These are phyloP conservation scores for Neogale vison DNA, from an alignment of 2,113 vertebrate genomes.

Conservation along the genomic window DNA sequence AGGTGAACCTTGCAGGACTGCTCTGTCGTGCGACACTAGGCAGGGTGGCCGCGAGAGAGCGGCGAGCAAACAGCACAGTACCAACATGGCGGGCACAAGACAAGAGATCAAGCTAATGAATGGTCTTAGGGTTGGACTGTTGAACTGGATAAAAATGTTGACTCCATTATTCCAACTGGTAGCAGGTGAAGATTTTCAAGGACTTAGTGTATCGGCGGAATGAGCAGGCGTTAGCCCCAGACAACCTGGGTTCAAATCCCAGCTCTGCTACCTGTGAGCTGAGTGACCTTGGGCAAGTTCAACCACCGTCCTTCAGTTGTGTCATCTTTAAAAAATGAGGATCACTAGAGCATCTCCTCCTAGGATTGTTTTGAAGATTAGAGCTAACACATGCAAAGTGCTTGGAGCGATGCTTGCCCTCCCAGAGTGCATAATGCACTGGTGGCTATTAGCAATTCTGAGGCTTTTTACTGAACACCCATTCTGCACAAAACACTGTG, in stretches of 20 bases:
- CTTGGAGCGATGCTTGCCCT: neutral
- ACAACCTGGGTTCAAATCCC: neutral
- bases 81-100: neutral
- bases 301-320: neutral
- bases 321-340: neutral
- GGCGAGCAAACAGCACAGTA: rapidly evolving
- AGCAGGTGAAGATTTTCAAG: neutral
- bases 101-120: neutral
- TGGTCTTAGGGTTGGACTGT: neutral
- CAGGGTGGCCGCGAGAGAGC: no score
- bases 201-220: neutral
- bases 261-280: neutral
- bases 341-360: neutral
- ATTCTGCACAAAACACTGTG: neutral
- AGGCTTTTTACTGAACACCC: neutral
- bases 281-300: neutral
- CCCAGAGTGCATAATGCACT: rapidly evolving
- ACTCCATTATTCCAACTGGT: neutral
- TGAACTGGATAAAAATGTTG: neutral
- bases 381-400: neutral
- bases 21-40: neutral
- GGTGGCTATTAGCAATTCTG: rapidly evolving
- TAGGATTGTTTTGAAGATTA: neutral
- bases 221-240: neutral
- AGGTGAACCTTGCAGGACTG: neutral